A percentile compares a stretch with the other conserved stretches of the same genome.
phyloP scores from a whole-genome alignment of 2,113 vertebrate species.

The Sceloporus tristichus region DNA sequence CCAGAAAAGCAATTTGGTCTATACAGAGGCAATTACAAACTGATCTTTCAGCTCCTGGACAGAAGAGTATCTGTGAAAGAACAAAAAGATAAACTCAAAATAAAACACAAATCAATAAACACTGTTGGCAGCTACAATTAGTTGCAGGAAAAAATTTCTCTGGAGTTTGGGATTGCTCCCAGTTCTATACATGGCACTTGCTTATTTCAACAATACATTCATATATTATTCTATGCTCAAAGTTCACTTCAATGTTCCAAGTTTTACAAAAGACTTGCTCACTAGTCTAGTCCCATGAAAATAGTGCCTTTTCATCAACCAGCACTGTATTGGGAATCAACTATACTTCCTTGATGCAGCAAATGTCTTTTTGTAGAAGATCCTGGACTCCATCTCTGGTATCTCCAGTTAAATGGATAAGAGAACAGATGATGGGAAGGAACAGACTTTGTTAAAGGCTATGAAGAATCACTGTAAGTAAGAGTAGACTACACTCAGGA shows the following conservation, averaged over 20 bases:
- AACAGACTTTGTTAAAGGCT: too few relatives aligned
- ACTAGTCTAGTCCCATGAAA: not conserved
- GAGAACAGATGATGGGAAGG: too few relatives aligned
- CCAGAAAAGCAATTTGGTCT: conserved; percentile 6
- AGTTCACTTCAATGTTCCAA: not conserved
- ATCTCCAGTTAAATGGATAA: too few relatives aligned
- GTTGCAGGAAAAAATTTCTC: not conserved
- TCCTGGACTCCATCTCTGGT: too few relatives aligned
- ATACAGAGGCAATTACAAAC: not conserved
- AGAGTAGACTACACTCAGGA: too few relatives aligned
- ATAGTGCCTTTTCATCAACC: not conserved
- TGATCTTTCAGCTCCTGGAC: not conserved
- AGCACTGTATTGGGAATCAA: too few relatives aligned
- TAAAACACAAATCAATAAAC: not conserved
- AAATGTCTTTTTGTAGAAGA: too few relatives aligned
- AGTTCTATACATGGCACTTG: not conserved
- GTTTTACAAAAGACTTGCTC: not conserved
- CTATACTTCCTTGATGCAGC: too few relatives aligned
- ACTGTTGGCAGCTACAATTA: not conserved
- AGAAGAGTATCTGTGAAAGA: not conserved
- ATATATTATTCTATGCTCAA: not conserved
- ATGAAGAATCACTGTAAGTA: too few relatives aligned
- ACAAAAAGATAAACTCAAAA: conserved; percentile 9
- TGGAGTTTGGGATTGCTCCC: not conserved
- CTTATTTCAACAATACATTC: not conserved